phyloP scores from a whole-genome alignment of 2,113 vertebrate genomes.

The Strix uralensis region DNA sequence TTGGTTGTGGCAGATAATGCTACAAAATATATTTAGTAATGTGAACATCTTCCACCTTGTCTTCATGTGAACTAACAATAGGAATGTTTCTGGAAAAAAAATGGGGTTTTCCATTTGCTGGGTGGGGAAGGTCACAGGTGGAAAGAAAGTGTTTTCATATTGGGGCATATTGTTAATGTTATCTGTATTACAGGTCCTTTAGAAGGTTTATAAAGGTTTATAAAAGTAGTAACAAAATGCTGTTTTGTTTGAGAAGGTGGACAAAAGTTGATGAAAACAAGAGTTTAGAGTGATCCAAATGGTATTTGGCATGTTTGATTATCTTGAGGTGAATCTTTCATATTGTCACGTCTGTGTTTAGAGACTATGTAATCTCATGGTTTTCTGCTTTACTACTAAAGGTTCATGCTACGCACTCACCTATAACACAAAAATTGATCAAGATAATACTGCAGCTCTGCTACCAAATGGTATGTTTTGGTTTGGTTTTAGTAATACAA shows the following conservation, averaged over 20 bases:
- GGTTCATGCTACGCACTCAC: conserved; percentile 84
- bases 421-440: conserved; percentile 84
- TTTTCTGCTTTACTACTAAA: conserved; percentile 58
- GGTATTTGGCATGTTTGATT: not conserved
- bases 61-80: not conserved
- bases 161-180: not conserved
- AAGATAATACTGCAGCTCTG: conserved; percentile 85
- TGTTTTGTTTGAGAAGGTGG: not conserved
- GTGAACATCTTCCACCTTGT: not conserved
- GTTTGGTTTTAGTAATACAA: not conserved
- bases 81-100: not conserved
- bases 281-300: not conserved
- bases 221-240: not conserved
- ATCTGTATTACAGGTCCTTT: not conserved
- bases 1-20: not conserved
- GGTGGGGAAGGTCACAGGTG: not conserved
- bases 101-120: fast-evolving
- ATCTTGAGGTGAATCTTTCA: not conserved
- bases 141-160: not conserved
- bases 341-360: not conserved
- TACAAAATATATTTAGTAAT: not conserved
- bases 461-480: conserved; percentile 81
- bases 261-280: not conserved
- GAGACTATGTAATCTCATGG: not conserved
- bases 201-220: not conserved